phyloP scores from a whole-genome alignment of 2,888 invertebrate genomes.

The Blera fallax region DNA sequence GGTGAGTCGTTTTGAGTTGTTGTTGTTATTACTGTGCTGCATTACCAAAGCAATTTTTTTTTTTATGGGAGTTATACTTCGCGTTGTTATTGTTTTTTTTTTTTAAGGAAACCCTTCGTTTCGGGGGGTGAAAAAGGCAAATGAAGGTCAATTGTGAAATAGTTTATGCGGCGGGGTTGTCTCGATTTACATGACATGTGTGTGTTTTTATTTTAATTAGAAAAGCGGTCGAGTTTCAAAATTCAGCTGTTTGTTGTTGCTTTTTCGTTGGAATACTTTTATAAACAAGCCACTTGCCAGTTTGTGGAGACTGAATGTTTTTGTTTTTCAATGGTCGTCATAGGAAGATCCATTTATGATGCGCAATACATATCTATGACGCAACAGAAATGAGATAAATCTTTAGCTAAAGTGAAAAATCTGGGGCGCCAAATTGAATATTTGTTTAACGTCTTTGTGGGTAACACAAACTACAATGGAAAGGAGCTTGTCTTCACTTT shows the following conservation, averaged over 20 bases:
- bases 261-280: background rate
- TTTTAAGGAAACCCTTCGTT: background rate
- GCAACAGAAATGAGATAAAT: background rate
- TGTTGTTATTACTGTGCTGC: background rate
- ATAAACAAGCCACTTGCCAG: background rate
- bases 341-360: background rate
- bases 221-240: background rate
- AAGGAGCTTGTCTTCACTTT: too few relatives aligned
- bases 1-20: conserved; percentile 74
- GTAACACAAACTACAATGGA: too few relatives aligned
- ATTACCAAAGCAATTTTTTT: background rate
- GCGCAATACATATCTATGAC: background rate
- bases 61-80: too few relatives aligned
- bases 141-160: conserved; percentile 62
- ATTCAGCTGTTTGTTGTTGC: background rate
- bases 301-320: background rate
- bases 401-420: background rate
- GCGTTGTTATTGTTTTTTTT: background rate
- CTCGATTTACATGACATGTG: background rate
- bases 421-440: too few relatives aligned
- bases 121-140: conserved; percentile 30
- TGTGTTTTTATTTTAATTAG: background rate
- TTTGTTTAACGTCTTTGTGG: too few relatives aligned
- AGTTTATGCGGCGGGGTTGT: background rate
- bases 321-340: background rate